Evolutionary conservation across 2,888 invertebrate genomes (phyloP), one percentile per base, ranked within the genome.

Genomic region (Schizaphis graminum): DNA sequence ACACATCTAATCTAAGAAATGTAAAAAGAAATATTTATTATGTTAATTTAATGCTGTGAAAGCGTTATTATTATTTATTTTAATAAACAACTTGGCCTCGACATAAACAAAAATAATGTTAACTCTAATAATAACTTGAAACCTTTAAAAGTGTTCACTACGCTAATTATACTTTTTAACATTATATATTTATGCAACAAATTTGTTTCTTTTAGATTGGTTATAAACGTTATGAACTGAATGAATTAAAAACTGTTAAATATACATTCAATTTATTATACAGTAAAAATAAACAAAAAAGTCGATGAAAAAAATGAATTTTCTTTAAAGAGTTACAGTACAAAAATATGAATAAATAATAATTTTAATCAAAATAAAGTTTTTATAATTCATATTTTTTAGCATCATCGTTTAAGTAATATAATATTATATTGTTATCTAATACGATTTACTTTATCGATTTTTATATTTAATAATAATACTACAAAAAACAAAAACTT

Each of bases 61-160:
- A 77, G 35, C 35, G 77, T 77, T 35, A 35, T 77, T 77, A 77
- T 77, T 77, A 77, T 77, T 77, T 77, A 57, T 77, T 77, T 77
- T 77, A 35, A 77, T 35, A 77, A 77, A 77, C 16, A 21, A 77
- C 61, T 90, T 67, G 90, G 90, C 90, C 90, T 61, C 90, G 61
- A n/a, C 61, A 0, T 47, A 28, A 57, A 89, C 44, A 57, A 57
- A 89, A 89, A 61, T 90, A 90, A 90, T 47, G 61, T n/a, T 3
- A 67, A 44, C 8, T 90, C 61, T 90, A 90, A 90, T 61, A 90
- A 90, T 90, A 90, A 67, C 44, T 47, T 11, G 35, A 77, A 77
- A 77, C 77, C 35, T 77, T 77, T 77, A 77, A 77, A 77, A 77
- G 35, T 77, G 35, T 77, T 77, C 35, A 41, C 35, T 35, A 35